A percentile compares a stretch with the other conserved stretches of the same genome.
Evolutionary conservation across 2,113 vertebrate species (phyloP).

Genomic region (Tapirus terrestris): DNA sequence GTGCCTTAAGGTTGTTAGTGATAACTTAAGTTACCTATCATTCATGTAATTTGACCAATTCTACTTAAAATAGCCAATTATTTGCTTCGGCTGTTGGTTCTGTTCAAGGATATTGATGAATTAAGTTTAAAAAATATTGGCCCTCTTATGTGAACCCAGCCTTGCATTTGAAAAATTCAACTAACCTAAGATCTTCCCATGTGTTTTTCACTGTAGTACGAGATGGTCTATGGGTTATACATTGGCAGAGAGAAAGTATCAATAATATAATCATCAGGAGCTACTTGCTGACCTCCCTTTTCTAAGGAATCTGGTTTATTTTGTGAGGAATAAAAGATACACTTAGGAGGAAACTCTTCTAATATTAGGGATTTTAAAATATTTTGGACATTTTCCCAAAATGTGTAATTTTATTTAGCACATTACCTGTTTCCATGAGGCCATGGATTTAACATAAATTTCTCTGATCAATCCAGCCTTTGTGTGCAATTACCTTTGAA

Average conservation of each 20-base stretch:
- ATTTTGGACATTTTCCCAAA: not conserved
- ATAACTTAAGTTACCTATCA: too few species aligned
- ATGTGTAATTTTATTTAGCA: not conserved
- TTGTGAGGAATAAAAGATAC: not conserved
- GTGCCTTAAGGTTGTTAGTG: not conserved
- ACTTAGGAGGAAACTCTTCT: not conserved
- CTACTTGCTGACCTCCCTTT: not conserved
- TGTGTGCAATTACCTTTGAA: not conserved
- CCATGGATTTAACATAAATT: accelerated
- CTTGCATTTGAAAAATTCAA: not conserved
- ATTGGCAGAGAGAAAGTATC: not conserved
- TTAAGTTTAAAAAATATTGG: not conserved
- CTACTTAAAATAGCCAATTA: not conserved
- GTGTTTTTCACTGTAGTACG: accelerated
- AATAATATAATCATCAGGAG: not conserved
- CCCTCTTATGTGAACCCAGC: not conserved
- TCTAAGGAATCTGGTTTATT: not conserved
- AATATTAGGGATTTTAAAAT: not conserved
- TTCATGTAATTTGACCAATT: not conserved
- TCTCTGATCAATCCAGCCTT: not conserved
- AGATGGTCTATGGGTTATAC: accelerated
- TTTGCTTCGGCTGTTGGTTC: not conserved
- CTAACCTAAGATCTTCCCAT: not conserved
- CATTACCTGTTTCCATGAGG: not conserved
- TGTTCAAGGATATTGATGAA: not conserved